Conservation (phyloP, 30 jellyfish, hydroid and myxozoan genomes). For the Clytia hemisphaerica region DNA sequence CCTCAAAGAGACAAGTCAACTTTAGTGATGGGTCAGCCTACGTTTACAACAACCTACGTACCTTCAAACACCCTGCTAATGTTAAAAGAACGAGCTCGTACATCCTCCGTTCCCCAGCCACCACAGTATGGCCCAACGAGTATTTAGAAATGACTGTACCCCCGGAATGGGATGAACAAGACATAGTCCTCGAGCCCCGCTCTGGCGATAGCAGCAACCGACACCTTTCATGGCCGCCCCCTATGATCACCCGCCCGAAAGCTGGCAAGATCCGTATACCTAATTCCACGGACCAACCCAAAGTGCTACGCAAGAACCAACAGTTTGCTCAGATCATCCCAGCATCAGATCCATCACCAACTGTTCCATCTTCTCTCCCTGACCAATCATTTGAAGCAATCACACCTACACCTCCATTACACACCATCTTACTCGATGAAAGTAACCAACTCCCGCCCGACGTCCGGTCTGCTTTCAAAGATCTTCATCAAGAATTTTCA, state of each 20-base stretch:
- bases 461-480: no score
- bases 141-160: not conserved
- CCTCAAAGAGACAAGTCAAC: not conserved
- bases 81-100: not conserved
- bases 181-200: not conserved
- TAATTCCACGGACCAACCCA: no score
- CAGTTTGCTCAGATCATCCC: no score
- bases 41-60: not conserved
- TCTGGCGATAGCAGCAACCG: not conserved
- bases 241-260: not conserved
- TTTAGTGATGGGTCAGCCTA: conserved; percentile 2
- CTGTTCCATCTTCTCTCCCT: no score
- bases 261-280: not conserved
- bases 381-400: no score
- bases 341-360: no score
- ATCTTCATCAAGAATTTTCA: conserved; percentile 5
- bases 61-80: not conserved
- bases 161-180: not conserved
- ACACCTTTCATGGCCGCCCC: not conserved
- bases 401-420: no score
- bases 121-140: conserved; percentile 2
- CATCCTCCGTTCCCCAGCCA: not conserved
- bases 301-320: no score
- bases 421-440: no score
- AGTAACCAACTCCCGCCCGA: not conserved